Base-by-base conservation (phyloP, 1,140 invertebrate species). In the Zaprionus kolodkinae region DNA sequence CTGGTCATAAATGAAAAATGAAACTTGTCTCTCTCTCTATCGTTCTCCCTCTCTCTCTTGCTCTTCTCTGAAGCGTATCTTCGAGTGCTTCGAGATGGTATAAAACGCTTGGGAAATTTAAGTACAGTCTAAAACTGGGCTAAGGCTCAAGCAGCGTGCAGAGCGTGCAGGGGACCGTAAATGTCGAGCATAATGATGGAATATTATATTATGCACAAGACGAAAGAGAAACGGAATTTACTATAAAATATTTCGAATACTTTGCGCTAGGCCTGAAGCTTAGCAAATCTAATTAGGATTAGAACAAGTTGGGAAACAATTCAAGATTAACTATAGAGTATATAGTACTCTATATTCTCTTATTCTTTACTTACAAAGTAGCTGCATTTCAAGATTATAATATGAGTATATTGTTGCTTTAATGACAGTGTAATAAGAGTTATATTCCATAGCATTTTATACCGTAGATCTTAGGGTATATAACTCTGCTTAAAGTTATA, bases 1-100 rank as follows among this genome's bases (percentile, higher is more conserved):
- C 27, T 30, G 40, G n/a, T 71, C 81, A 88, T 88, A 88, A 88
- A 88, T 88, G 84, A 88, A 87, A 88, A 88, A 89, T 88, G 84
- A 84, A 87, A 87, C 76, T 87, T 87, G 79, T 87, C 83, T 87
- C 65, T 72, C 45, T 50, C 17, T 50, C 38, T n/a, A 13, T 12
- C 36, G 12, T 1, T 13, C 36, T 43, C 6, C n/a, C 21, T 2
- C n/a, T 45, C 40, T 45, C 3, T 45, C 7, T 3, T n/a, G n/a
- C 40, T 45, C 40, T 7, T 35, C 33, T 35, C 33, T 9, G 33
- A 10, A 35, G 33, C 10, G 40, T 15, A 15, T 45, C 40, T 45
- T 50, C 17, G 11, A 12, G 45, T 25, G 45, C 17, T 30, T 3
- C 27, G 27, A 30, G 40, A 56, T 56, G 59, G 57, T 59, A 70